phyloP scores from a whole-genome alignment of 2,113 vertebrate species.

The Salminus brasiliensis region DNA sequence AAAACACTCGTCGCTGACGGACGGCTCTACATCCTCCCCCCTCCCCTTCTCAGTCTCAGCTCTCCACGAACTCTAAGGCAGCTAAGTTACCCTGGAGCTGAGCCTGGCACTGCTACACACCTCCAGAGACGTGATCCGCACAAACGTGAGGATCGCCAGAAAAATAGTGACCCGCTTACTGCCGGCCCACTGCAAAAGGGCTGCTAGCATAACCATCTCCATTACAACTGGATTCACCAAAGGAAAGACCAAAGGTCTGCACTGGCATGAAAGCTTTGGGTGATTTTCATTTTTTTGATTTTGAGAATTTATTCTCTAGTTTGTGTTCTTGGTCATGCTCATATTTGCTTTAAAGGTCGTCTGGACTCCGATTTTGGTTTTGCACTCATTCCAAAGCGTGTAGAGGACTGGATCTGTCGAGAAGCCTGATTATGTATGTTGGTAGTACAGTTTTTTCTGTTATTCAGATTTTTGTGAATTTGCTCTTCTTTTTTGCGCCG shows the following conservation, averaged over 20 bases:
- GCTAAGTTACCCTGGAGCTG: slow-evolving; percentile 64
- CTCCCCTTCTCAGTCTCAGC: slow-evolving; percentile 10
- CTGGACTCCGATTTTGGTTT: slow-evolving; percentile 36
- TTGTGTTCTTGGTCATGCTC: neutral
- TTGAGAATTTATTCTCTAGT: neutral
- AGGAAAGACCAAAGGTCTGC: slow-evolving; percentile 55
- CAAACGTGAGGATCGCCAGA: neutral
- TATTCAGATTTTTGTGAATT: neutral
- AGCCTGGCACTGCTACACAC: slow-evolving; percentile 61
- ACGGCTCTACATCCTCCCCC: slow-evolving; percentile 17
- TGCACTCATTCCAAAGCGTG: slow-evolving; percentile 57
- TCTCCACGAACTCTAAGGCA: slow-evolving; percentile 68
- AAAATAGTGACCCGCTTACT: slow-evolving; percentile 17
- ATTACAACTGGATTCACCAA: slow-evolving; percentile 54
- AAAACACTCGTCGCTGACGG: slow-evolving; percentile 29
- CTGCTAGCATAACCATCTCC: slow-evolving; percentile 20
- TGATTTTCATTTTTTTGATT: slow-evolving; percentile 32
- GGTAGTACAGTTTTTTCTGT: neutral
- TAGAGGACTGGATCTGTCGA: neutral
- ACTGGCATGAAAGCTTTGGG: slow-evolving; percentile 9
- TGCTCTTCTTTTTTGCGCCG: neutral
- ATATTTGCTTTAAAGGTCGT: slow-evolving; percentile 14
- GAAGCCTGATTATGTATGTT: neutral
- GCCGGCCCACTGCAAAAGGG: slow-evolving; percentile 13
- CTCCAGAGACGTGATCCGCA: neutral